phyloP scores from a whole-genome alignment of 2,113 vertebrate genomes.

The Spea bombifrons region DNA sequence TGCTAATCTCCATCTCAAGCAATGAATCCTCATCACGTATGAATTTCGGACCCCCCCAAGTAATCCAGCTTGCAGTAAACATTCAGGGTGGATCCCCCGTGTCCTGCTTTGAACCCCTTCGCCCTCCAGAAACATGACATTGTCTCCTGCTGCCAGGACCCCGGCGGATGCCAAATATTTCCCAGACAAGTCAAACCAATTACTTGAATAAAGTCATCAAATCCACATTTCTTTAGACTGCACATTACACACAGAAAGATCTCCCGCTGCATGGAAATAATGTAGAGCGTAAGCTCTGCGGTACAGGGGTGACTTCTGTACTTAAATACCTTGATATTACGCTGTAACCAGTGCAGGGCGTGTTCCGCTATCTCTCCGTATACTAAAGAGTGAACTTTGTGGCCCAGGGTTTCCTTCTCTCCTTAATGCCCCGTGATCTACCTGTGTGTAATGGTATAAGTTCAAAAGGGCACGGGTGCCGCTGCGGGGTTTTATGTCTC shows the following conservation, averaged over 20 bases:
- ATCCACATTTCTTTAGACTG: background rate
- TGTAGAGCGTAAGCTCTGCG: no score
- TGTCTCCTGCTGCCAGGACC: conserved; percentile 28
- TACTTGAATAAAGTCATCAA: background rate
- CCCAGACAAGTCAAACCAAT: background rate
- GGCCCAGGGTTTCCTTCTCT: no score
- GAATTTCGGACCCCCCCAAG: no score
- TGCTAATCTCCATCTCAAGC: no score
- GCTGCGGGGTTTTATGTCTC: no score
- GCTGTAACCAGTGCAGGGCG: background rate
- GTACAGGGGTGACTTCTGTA: background rate
- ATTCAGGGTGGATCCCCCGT: conserved; percentile 4
- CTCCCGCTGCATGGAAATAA: background rate
- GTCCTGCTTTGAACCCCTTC: conserved; percentile 39
- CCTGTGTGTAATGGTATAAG: no score
- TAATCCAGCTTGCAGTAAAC: background rate
- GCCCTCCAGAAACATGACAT: conserved; percentile 36
- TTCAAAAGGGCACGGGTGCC: no score
- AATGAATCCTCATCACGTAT: no score
- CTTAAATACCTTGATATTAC: background rate
- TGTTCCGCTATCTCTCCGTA: no score
- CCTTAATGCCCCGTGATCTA: no score
- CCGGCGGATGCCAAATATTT: conserved; percentile 5
- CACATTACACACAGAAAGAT: background rate
- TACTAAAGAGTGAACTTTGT: no score